Percentiles rank a stretch among this genome's conserved stretches.
Evolutionary conservation across 1,140 invertebrate genomes (phyloP).

Genomic region (Bombus turneri): DNA sequence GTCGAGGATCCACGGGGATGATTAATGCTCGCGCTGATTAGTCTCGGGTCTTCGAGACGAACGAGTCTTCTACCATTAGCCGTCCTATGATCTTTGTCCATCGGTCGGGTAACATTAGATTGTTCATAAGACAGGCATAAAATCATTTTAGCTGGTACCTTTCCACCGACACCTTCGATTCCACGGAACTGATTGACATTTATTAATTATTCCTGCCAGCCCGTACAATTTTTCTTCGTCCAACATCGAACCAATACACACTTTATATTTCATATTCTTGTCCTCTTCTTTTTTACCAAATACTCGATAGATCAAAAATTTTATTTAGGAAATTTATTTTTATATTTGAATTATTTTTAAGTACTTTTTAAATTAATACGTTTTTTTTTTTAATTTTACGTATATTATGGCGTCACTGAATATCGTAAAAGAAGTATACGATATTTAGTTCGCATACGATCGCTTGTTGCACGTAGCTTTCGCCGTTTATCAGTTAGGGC

Average conservation of each 20-base stretch:
- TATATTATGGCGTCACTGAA: no score
- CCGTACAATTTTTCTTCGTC: conserved; percentile 22
- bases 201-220: conserved; percentile 50
- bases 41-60: conserved; percentile 74
- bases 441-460: conserved; percentile 41
- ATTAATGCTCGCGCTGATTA: conserved; percentile 82
- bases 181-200: conserved; percentile 50
- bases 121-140: conserved; percentile 61
- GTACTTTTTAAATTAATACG: not conserved
- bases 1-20: conserved; percentile 77
- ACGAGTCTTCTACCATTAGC: conserved; percentile 72
- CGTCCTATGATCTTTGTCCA: conserved; percentile 72
- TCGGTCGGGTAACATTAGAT: conserved; percentile 55
- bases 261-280: not conserved
- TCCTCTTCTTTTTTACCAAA: no score
- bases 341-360: not conserved
- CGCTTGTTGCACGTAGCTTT: conserved; percentile 70
- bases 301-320: not conserved
- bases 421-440: not conserved
- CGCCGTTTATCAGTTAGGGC: conserved; percentile 77
- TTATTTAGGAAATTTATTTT: not conserved
- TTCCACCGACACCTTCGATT: conserved; percentile 51
- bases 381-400: not conserved
- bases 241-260: not conserved
- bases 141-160: conserved; percentile 50